Percentiles rank a stretch among this genome's conserved stretches.
Conservation (phyloP, 2,113 vertebrate species). For the Plecotus auritus region DNA sequence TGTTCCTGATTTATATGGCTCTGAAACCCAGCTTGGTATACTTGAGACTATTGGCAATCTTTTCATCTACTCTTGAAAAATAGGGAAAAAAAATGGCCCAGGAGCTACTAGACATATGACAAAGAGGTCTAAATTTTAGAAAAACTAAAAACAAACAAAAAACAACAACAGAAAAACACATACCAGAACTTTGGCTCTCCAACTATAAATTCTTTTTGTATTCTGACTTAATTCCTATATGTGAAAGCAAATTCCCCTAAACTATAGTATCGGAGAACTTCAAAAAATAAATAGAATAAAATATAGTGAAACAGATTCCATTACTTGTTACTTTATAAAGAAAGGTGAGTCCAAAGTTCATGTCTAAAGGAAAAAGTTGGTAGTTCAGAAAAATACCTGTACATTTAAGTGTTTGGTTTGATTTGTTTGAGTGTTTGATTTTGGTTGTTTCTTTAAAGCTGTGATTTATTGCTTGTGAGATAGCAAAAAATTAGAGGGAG, state of each 20-base stretch:
- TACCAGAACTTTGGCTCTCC: neutral
- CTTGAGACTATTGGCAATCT: neutral
- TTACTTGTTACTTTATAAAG: neutral
- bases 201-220: neutral
- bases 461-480: neutral
- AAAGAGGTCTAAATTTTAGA: neutral
- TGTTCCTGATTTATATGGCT: neutral
- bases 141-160: neutral
- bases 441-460: neutral
- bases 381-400: neutral
- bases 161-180: neutral
- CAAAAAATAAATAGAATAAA: neutral
- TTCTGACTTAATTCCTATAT: neutral
- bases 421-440: neutral
- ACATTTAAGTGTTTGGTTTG: neutral
- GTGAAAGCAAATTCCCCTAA: neutral
- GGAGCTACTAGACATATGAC: neutral
- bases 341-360: neutral
- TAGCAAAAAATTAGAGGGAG: neutral
- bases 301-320: neutral
- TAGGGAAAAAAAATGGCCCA: neutral
- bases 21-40: neutral
- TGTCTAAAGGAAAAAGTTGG: neutral
- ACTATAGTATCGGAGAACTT: neutral
- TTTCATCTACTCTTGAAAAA: neutral